phyloP scores from a whole-genome alignment of 2,797 vertebrate genomes.

The Sebastiscus albofasciatus region DNA sequence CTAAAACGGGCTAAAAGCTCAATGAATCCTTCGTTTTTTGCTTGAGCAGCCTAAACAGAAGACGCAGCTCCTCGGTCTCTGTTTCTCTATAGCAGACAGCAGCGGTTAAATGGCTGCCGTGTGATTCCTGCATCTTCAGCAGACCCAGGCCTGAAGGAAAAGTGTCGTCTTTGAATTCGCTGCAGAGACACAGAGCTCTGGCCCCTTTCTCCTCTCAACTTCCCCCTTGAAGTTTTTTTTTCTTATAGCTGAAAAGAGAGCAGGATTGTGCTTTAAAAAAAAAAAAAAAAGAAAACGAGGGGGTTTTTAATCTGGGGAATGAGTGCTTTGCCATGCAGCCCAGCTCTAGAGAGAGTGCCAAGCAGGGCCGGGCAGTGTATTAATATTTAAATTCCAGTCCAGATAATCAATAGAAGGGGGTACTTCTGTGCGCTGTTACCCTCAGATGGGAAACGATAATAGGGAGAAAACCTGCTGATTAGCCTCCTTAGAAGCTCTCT shows the following conservation, averaged over 20 bases:
- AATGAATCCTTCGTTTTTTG: slow-evolving; percentile 22
- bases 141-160: slow-evolving; percentile 73
- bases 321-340: slow-evolving; percentile 87
- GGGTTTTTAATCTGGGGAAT: slow-evolving; percentile 87
- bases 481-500: slow-evolving; percentile 94
- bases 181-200: slow-evolving; percentile 68
- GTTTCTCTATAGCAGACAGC: slow-evolving; percentile 53
- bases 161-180: slow-evolving; percentile 80
- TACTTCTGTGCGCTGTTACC: slow-evolving; percentile 86
- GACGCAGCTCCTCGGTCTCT: slow-evolving; percentile 17
- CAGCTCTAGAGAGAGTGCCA: slow-evolving; percentile 83
- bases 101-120: slow-evolving; percentile 74
- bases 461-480: slow-evolving; percentile 94
- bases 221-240: slow-evolving; percentile 82
- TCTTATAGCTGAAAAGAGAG: slow-evolving; percentile 80
- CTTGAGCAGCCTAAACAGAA: slow-evolving; percentile 29
- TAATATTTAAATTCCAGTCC: slow-evolving; percentile 90
- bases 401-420: slow-evolving; percentile 88
- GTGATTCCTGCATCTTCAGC: slow-evolving; percentile 77
- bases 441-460: slow-evolving; percentile 92
- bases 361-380: slow-evolving; percentile 82
- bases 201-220: slow-evolving; percentile 77
- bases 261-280: slow-evolving; percentile 78
- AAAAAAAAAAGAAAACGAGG: slow-evolving; percentile 25
- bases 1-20: slow-evolving; percentile 33